Percentiles rank a stretch among this genome's conserved stretches.
Evolutionary conservation across 2,888 invertebrate species (phyloP).

Genomic region (Deilephila elpenor): DNA sequence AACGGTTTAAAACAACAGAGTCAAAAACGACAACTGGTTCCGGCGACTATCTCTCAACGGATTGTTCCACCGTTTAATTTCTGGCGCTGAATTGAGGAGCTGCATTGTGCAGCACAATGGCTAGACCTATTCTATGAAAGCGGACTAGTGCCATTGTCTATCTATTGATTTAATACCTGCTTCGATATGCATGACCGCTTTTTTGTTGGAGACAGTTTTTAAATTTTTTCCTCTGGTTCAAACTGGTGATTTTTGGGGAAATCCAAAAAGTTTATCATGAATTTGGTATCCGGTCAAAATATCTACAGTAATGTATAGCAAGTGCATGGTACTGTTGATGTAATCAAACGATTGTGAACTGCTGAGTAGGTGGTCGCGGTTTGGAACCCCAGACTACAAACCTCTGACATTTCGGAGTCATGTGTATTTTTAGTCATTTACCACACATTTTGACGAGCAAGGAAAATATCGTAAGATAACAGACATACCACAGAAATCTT

Average conservation of each 20-base stretch:
- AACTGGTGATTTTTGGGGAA: background rate
- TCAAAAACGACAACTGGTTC: background rate
- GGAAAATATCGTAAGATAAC: no score
- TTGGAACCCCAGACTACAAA: no score
- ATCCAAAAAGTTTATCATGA: background rate
- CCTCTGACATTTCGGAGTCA: no score
- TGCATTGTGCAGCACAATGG: slow-evolving; percentile 17
- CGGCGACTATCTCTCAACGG: background rate
- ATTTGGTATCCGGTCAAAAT: background rate
- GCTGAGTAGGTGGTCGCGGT: no score
- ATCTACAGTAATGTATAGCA: background rate
- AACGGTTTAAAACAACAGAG: background rate
- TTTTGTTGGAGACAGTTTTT: background rate
- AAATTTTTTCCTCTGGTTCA: background rate
- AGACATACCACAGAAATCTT: no score
- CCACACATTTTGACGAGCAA: no score
- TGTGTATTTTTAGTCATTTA: no score
- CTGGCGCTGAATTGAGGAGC: slow-evolving; percentile 16
- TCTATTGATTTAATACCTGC: slow-evolving; percentile 26
- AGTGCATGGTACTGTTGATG: no score
- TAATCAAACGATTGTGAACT: no score
- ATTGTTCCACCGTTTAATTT: slow-evolving; percentile 19
- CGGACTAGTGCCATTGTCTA: slow-evolving; percentile 24
- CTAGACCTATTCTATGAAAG: slow-evolving; percentile 21
- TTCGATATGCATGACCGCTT: background rate